phyloP scores from a whole-genome alignment of 1,140 invertebrate genomes.

The Trichogramma pretiosum region DNA sequence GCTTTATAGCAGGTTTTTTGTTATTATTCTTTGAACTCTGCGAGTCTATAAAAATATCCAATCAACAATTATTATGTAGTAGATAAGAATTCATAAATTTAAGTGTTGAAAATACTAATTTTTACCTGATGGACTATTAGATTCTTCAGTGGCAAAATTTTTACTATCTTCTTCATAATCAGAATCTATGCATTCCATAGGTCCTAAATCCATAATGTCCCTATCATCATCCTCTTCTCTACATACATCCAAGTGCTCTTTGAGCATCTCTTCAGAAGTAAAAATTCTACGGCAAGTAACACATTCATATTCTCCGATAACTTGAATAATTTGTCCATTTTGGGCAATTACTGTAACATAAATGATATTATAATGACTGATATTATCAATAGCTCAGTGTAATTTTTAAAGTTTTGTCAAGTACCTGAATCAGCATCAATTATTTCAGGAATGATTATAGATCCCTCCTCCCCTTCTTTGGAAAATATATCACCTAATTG shows the following conservation, averaged over 20 bases:
- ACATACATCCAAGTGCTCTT: conserved; percentile 39
- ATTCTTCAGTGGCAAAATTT: conserved; percentile 22
- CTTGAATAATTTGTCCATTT: conserved; percentile 31
- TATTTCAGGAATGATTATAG: no score
- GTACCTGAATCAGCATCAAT: conserved; percentile 8
- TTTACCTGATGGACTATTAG: conserved; percentile 22
- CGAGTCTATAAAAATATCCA: conserved; percentile 22
- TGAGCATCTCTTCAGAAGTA: conserved; percentile 36
- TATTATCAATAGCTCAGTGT: no score
- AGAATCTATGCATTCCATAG: conserved; percentile 32
- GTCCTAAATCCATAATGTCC: conserved; percentile 31
- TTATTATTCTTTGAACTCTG: conserved; percentile 30
- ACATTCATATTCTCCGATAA: conserved; percentile 38
- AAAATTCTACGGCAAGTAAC: conserved; percentile 40
- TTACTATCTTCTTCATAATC: conserved; percentile 32
- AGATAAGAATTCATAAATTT: background rate
- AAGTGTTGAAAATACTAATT: background rate
- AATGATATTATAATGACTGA: background rate
- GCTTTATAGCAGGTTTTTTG: conserved; percentile 32
- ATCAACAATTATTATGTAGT: conserved; percentile 2
- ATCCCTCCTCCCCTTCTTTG: no score
- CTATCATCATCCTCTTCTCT: conserved; percentile 40
- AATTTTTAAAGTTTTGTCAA: no score
- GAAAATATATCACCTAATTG: conserved; percentile 11
- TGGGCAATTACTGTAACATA: conserved; percentile 27